phyloP scores from a whole-genome alignment of 2,797 vertebrate genomes.

The Lacerta agilis region DNA sequence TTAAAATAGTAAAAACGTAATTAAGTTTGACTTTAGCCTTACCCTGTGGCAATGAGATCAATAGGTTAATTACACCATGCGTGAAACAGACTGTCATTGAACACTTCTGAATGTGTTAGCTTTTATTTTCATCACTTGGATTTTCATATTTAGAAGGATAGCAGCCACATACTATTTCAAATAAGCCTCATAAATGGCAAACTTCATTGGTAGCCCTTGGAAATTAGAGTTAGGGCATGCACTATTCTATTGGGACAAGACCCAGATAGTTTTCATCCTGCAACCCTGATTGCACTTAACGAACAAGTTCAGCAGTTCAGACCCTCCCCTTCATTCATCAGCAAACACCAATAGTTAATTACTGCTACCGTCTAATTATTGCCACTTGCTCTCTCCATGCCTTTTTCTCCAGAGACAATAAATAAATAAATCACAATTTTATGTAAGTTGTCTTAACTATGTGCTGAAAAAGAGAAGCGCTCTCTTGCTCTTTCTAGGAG shows the following conservation, averaged over 20 bases:
- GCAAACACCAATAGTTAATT: neutral
- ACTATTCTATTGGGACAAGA: neutral
- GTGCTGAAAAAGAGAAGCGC: too few relatives aligned
- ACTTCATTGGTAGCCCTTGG: neutral
- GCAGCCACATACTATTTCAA: neutral
- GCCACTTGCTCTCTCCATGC: neutral
- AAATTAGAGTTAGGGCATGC: neutral
- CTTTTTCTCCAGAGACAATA: too few relatives aligned
- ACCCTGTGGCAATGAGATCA: slow-evolving; percentile 1
- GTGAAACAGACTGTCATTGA: neutral
- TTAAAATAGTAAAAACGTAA: neutral
- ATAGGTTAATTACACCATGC: neutral
- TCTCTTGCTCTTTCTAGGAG: too few relatives aligned
- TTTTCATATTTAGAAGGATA: neutral
- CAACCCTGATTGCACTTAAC: neutral
- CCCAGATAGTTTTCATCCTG: neutral
- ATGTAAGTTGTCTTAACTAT: too few relatives aligned
- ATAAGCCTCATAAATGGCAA: neutral
- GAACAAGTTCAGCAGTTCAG: neutral
- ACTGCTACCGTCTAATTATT: neutral
- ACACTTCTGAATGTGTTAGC: neutral
- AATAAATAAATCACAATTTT: too few relatives aligned
- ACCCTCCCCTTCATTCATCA: neutral
- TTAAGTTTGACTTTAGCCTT: neutral
- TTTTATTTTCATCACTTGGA: neutral